Evolutionary conservation across 2,888 invertebrate genomes (phyloP), one percentile per base, ranked within the genome.

Genomic region (Trichogramma evanescens): DNA sequence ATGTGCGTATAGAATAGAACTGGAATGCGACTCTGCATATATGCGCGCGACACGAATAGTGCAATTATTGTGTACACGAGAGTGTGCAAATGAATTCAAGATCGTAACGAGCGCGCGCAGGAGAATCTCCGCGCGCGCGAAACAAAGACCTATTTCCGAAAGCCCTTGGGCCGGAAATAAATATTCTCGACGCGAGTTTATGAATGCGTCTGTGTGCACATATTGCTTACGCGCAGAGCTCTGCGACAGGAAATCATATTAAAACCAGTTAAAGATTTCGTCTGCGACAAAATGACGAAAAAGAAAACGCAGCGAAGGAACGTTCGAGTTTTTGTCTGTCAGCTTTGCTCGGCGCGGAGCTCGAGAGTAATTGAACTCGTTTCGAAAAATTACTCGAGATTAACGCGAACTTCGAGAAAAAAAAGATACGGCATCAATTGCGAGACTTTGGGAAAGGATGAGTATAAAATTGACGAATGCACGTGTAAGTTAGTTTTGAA

Each of bases 81-180:
- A 26, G 26, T 26, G 26, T 26, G 26, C 26, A 26, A 26, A 26
- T 26, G 26, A 26, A 26, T 26, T 26, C 26, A 26, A 26, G 26
- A 26, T 26, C 26, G 26, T 26, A 26, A 26, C 26, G 26, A 26
- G 26, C 26, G 26, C 26, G 2, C 26, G 2, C 26, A 1, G 5
- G 45, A 53, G 45, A 51, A 57, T 57, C 7, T 43, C 26, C 41
- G 6, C 44, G n/a, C 50, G 13, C 54, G 58, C 55, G 58, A 65
- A 65, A 67, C 67, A 67, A 67, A 67, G 65, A 65, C 56, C 65
- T 69, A 69, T 69, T 68, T 68, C 61, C 56, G 64, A 59, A 65
- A 60, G 60, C 66, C 67, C 67, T 70, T 66, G 54, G 65, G 64
- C 63, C 66, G 59, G 63, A 68, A 68, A 68, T 68, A 69, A 68